phyloP scores from a whole-genome alignment of 2,888 invertebrate genomes.

The Teleogryllus oceanicus region DNA sequence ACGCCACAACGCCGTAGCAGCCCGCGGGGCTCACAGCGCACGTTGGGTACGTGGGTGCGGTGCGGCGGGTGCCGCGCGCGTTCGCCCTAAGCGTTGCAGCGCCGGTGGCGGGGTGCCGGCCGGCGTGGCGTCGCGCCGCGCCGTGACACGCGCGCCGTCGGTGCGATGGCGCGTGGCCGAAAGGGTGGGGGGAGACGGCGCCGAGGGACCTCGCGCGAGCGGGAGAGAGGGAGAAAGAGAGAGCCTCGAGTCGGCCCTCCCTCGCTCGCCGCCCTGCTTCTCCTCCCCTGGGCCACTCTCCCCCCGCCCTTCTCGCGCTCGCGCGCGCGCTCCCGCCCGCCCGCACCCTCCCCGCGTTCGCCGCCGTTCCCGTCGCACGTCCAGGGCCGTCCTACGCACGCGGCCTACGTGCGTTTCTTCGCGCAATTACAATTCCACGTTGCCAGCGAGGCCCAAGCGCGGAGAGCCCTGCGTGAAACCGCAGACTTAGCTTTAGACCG shows the following conservation, averaged over 20 bases:
- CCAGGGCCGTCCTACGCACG: background rate
- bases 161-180: background rate
- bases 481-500: too few species aligned
- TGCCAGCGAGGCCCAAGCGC: background rate
- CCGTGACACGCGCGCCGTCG: background rate
- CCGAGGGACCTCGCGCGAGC: too few species aligned
- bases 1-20: too few species aligned
- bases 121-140: background rate
- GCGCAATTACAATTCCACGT: constrained; percentile 18
- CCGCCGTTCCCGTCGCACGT: background rate
- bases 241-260: too few species aligned
- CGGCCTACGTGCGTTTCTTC: background rate
- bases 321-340: background rate
- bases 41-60: too few species aligned
- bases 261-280: too few species aligned
- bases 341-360: background rate
- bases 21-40: too few species aligned
- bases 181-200: too few species aligned
- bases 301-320: background rate
- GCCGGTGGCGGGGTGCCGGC: background rate
- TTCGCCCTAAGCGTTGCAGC: background rate
- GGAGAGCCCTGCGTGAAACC: too few species aligned
- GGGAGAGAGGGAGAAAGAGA: too few species aligned
- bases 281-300: background rate
- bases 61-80: too few species aligned